A percentile compares a stretch with the other conserved stretches of the same genome.
These are phyloP conservation scores for Fabriciana adippe DNA, from an alignment of 2,888 invertebrate genomes.

Conservation along the genomic window DNA sequence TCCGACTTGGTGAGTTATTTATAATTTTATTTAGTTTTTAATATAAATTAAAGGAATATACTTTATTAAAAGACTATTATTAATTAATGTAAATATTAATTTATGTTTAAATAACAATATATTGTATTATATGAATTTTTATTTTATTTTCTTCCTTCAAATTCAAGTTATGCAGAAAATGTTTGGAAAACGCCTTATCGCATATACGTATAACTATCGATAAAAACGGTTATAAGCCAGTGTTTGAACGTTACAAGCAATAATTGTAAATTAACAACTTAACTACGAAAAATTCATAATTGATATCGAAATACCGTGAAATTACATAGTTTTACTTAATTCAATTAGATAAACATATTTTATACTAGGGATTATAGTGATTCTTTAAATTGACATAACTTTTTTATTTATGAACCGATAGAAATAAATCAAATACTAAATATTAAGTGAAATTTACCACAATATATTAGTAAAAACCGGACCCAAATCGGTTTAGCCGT, in stretches of 20 bases:
- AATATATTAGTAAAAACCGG: too few species aligned
- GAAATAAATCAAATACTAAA: too few species aligned
- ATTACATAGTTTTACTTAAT: not conserved
- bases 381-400: too few species aligned
- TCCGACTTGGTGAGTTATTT: not conserved
- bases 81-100: too few species aligned
- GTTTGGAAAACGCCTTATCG: slow-evolving; percentile 32
- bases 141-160: not conserved
- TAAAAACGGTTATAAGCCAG: slow-evolving; percentile 33
- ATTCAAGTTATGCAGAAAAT: not conserved
- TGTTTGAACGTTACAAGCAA: slow-evolving; percentile 25
- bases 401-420: too few species aligned
- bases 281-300: slow-evolving; percentile 5
- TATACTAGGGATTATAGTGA: too few species aligned
- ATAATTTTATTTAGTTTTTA: not conserved
- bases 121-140: not conserved
- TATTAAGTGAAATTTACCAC: too few species aligned
- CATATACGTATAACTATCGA: slow-evolving; percentile 21
- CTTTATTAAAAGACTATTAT: too few species aligned
- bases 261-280: slow-evolving; percentile 22
- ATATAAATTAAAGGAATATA: too few species aligned
- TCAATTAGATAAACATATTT: not conserved
- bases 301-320: slow-evolving; percentile 17
- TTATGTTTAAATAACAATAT: not conserved
- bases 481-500: too few species aligned